These are phyloP conservation scores for Palythoa heliodiscus DNA, from an alignment of 92 coral and sea anemone species.

Conservation along the genomic window DNA sequence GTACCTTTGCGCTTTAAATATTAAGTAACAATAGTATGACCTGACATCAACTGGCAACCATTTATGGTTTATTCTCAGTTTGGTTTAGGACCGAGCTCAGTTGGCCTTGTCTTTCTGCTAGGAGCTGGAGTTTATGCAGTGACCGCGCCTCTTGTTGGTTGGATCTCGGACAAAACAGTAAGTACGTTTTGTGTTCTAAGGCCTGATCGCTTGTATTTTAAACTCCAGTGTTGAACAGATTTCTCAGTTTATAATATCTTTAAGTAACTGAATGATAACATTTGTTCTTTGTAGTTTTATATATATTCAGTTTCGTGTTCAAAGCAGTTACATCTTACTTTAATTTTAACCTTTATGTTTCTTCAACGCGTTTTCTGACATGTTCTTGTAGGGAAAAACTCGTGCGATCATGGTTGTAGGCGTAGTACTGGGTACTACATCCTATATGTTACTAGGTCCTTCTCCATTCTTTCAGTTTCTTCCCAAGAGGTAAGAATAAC, in stretches of 20 bases:
- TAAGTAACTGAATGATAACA: no score
- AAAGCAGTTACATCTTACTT: background rate
- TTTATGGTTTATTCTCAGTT: constrained; percentile 45
- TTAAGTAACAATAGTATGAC: no score
- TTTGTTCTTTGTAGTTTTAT: no score
- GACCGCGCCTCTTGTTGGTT: constrained; percentile 78
- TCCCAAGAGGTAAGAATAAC: constrained; percentile 66
- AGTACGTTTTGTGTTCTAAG: constrained; percentile 16
- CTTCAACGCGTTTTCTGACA: background rate
- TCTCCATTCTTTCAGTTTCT: constrained; percentile 78
- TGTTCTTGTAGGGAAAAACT: constrained; percentile 61
- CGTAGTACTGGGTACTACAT: constrained; percentile 48
- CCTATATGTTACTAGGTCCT: constrained; percentile 77
- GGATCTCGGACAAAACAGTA: constrained; percentile 87
- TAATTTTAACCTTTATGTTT: no score
- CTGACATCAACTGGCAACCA: no score
- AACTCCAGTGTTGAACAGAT: no score
- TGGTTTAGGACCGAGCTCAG: constrained; percentile 69
- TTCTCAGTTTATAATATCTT: no score
- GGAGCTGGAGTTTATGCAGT: constrained; percentile 71
- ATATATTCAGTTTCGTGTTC: no score
- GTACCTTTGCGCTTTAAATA: no score
- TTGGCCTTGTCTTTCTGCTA: constrained; percentile 79
- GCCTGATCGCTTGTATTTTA: no score
- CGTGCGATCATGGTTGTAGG: constrained; percentile 76